Base-by-base conservation (phyloP, 1,140 invertebrate genomes). In the Ceratina calcarata region DNA sequence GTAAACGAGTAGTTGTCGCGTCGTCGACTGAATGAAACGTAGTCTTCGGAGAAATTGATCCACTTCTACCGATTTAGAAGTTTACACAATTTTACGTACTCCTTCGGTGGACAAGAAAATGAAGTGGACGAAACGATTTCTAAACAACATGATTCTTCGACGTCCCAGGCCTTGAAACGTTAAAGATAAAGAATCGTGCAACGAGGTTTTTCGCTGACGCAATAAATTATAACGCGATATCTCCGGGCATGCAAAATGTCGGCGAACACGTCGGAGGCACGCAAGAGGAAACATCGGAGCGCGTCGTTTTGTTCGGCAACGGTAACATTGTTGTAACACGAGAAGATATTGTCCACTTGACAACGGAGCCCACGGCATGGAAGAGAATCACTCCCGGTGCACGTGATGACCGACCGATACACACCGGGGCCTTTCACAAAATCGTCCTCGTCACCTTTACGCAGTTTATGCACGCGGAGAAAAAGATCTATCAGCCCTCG, bases 281-380 rank as follows among this genome's bases (percentile, higher is more conserved):
- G 68, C 69, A 71, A 70, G 61, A 80, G 65, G 67, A 69, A 82
- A 78, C 71, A 82, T 74, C 72, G 82, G 53, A 78, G 53, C 49
- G 76, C 49, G 67, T 83, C 83, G 87, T 89, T 89, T 88, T 87
- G 77, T 88, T 83, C 85, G 76, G 71, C 72, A 86, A 86, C 76
- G 78, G 82, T 84, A 87, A 86, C 82, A 82, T 82, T 82, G 75
- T 80, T 82, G 88, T 86, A 89, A 89, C 81, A 84, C 78, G 88
- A 89, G 86, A 89, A 86, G 88, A 86, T 88, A 89, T 89, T 89
- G 87, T 89, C 84, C 83, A 78, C 83, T 85, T 81, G 87, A 86
- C 88, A 83, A 85, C 81, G 71, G 77, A 84, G 85, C 75, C 37
- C 78, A 84, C 74, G 71, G 81, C 71, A 55, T 81, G 81, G 69